These are phyloP conservation scores for Melitaea athalia DNA, from an alignment of 2,888 invertebrate species.

Conservation along the genomic window DNA sequence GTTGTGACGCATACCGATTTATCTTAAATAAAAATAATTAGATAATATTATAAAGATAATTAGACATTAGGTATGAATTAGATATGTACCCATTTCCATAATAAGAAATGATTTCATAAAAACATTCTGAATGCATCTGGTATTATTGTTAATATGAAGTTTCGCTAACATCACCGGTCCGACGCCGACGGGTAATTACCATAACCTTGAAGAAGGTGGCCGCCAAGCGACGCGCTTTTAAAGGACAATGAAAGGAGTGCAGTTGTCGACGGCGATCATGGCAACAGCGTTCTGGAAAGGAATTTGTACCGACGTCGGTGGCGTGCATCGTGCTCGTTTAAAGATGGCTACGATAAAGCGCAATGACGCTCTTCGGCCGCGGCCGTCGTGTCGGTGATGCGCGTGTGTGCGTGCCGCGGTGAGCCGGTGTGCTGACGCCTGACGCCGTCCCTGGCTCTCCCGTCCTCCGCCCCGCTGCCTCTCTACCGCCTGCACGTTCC, in stretches of 20 bases:
- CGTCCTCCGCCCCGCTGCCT: conserved; percentile 47
- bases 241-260: conserved; percentile 69
- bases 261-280: conserved; percentile 56
- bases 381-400: conserved; percentile 69
- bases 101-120: not conserved
- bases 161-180: conserved; percentile 63
- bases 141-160: conserved; percentile 31
- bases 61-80: not conserved
- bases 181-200: conserved; percentile 68
- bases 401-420: conserved; percentile 69
- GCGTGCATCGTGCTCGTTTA: conserved; percentile 77
- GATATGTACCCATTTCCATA: not conserved
- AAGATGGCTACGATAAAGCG: conserved; percentile 81
- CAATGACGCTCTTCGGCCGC: conserved; percentile 76
- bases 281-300: conserved; percentile 68
- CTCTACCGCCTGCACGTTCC: conserved; percentile 64
- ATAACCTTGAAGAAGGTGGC: conserved; percentile 67
- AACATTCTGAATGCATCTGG: not conserved
- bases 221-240: conserved; percentile 53
- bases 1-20: conserved; percentile 1
- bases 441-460: conserved; percentile 68
- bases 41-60: not conserved
- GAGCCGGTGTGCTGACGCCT: conserved; percentile 60
- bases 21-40: not conserved
- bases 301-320: conserved; percentile 75